Evolutionary conservation across 2,797 vertebrate genomes (phyloP).

Genomic region (Lophius americanus): DNA sequence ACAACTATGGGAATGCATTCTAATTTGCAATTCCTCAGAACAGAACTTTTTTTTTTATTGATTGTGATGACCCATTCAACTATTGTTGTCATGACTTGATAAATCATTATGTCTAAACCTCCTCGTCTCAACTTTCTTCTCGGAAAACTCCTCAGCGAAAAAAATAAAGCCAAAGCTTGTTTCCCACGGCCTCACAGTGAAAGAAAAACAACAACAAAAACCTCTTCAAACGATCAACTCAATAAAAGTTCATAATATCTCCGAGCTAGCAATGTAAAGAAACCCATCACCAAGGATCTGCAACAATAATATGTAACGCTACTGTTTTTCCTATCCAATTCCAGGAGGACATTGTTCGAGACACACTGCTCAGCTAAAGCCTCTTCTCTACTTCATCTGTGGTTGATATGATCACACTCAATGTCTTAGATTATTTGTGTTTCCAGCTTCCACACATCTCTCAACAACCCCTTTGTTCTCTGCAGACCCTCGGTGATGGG

Average conservation of each 20-base stretch:
- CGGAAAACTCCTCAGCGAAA: constrained; percentile 37
- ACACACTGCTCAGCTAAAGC: constrained; percentile 86
- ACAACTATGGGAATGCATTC: too few relatives aligned
- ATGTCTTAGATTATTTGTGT: constrained; percentile 86
- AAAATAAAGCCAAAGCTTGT: constrained; percentile 57
- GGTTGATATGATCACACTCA: constrained; percentile 88
- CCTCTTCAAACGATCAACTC: constrained; percentile 80
- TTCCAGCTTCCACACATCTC: constrained; percentile 86
- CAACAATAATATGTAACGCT: constrained; percentile 52
- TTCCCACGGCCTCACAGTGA: constrained; percentile 84
- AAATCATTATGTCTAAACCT: constrained; percentile 37
- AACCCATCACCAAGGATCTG: constrained; percentile 35
- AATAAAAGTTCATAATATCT: constrained; percentile 84
- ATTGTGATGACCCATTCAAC: constrained; percentile 39
- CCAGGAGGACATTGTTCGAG: constrained; percentile 84
- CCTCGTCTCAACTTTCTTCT: constrained; percentile 34
- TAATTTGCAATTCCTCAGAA: constrained; percentile 43
- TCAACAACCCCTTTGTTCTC: constrained; percentile 91
- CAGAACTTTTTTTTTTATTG: constrained; percentile 15
- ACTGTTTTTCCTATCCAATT: constrained; percentile 80
- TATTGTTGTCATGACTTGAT: constrained; percentile 50
- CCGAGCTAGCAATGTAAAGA: constrained; percentile 62
- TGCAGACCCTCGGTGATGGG: constrained; percentile 79
- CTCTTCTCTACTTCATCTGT: constrained; percentile 83
- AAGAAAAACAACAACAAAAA: constrained; percentile 84